A percentile compares a stretch with the other conserved stretches of the same genome.
Evolutionary conservation across 2,888 invertebrate species (phyloP).

Genomic region (Cenopis cana): DNA sequence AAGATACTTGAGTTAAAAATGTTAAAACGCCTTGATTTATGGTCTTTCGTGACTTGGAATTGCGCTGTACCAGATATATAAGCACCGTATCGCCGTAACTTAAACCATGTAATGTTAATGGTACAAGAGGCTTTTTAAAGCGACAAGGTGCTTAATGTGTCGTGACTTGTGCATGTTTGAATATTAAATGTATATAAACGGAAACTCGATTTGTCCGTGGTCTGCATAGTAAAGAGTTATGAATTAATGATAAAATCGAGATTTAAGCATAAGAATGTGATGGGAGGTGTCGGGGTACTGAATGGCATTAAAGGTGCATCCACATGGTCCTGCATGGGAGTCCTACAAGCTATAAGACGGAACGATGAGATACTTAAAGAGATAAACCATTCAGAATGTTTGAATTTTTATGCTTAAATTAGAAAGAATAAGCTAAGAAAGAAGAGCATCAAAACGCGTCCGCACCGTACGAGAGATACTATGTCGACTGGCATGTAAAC

Average conservation of each 20-base stretch:
- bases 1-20: neutral
- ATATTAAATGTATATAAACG: conserved; percentile 36
- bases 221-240: conserved; percentile 21
- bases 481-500: too few relatives aligned
- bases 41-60: conserved; percentile 1
- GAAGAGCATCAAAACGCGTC: too few relatives aligned
- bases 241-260: conserved; percentile 15
- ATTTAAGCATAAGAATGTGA: conserved; percentile 15
- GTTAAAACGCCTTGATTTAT: neutral
- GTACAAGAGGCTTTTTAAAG: conserved; percentile 2
- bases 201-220: conserved; percentile 27
- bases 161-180: conserved; percentile 31
- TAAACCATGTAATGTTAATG: conserved; percentile 1
- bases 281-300: conserved; percentile 6
- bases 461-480: too few relatives aligned
- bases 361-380: too few relatives aligned
- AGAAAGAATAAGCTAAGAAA: too few relatives aligned
- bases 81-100: conserved; percentile 11
- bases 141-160: conserved; percentile 12
- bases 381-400: too few relatives aligned
- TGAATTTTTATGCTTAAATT: too few relatives aligned
- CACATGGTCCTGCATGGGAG: too few relatives aligned
- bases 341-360: too few relatives aligned
- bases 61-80: neutral
- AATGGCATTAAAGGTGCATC: neutral